A percentile compares a stretch with the other conserved stretches of the same genome.
These are phyloP conservation scores for Melierax canorus DNA, from an alignment of 2,113 vertebrate genomes.

Conservation along the genomic window DNA sequence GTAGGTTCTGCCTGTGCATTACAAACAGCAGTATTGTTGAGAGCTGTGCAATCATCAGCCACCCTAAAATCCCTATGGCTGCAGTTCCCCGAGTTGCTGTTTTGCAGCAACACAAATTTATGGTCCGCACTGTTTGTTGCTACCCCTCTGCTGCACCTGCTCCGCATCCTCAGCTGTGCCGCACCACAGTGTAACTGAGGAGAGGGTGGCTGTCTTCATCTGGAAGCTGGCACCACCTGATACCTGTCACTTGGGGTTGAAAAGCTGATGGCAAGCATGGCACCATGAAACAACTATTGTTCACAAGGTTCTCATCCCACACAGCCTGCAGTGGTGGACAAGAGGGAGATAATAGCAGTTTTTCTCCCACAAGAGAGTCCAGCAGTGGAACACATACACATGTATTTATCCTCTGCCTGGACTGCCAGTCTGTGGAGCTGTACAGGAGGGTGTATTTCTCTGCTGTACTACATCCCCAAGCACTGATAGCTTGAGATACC, in stretches of 20 bases:
- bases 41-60: neutral
- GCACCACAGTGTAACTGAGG: neutral
- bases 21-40: neutral
- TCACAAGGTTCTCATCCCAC: neutral
- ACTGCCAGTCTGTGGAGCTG: neutral
- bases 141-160: neutral
- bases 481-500: neutral
- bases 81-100: fast-evolving
- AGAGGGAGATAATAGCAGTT: neutral
- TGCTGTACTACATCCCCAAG: neutral
- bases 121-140: neutral
- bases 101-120: neutral
- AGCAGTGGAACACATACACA: neutral
- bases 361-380: neutral
- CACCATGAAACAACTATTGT: neutral
- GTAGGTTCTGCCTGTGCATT: neutral
- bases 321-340: neutral
- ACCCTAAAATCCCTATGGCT: neutral
- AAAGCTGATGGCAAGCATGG: neutral
- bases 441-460: neutral
- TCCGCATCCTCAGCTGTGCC: neutral
- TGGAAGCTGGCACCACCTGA: neutral
- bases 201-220: neutral
- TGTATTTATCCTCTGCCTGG: neutral
- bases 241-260: neutral